Percentiles rank a stretch among this genome's conserved stretches.
These are phyloP conservation scores for Huso huso DNA, from an alignment of 2,797 vertebrate species.

Conservation along the genomic window DNA sequence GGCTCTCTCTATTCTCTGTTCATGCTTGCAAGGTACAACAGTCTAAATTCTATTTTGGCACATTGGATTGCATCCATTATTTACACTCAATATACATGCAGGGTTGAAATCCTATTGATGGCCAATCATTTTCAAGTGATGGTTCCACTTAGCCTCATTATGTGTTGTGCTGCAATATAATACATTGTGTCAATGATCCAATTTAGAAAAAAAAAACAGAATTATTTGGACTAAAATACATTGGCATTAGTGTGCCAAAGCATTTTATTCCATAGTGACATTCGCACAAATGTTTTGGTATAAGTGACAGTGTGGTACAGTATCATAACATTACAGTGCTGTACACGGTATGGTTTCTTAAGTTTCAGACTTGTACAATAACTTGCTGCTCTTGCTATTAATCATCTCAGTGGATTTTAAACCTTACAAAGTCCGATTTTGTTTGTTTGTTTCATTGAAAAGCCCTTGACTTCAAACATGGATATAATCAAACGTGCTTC, in stretches of 20 bases:
- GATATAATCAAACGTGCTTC: not conserved
- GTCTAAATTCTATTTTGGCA: too few species aligned
- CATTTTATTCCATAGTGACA: too few species aligned
- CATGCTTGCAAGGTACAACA: too few species aligned
- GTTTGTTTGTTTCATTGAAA: not conserved
- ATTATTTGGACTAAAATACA: too few species aligned
- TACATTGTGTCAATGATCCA: not conserved
- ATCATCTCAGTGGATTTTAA: constrained; percentile 40
- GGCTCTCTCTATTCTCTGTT: too few species aligned
- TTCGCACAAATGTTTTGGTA: too few species aligned
- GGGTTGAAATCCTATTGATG: constrained; percentile 46
- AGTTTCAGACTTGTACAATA: too few species aligned
- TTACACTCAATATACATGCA: constrained; percentile 55
- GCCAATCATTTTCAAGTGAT: constrained; percentile 34
- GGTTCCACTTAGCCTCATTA: constrained; percentile 33
- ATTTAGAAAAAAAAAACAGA: not conserved
- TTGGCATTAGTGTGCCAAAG: too few species aligned
- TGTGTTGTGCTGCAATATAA: constrained; percentile 3
- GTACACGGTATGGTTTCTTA: too few species aligned
- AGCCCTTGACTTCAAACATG: not conserved
- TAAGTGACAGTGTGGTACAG: too few species aligned
- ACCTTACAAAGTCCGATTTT: constrained; percentile 26
- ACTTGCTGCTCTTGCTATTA: too few species aligned
- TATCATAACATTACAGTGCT: too few species aligned
- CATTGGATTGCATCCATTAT: constrained; percentile 35